phyloP scores from a whole-genome alignment of 2,888 invertebrate genomes.

The Glyphotaelius pellucidus region DNA sequence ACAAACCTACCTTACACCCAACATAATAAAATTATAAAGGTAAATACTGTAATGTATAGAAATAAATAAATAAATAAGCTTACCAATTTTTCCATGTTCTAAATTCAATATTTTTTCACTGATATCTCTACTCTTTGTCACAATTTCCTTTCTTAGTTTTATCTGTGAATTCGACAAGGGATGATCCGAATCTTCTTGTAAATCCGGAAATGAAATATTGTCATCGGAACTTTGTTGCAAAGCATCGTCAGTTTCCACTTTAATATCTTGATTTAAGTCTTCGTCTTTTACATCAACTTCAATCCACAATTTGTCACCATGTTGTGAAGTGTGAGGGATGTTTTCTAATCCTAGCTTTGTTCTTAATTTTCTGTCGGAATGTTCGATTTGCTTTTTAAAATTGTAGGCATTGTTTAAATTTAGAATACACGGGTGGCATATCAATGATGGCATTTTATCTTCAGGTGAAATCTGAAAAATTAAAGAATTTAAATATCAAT shows the following conservation, averaged over 20 bases:
- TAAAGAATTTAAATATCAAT: background rate
- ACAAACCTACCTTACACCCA: too few relatives aligned
- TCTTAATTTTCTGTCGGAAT: slow-evolving; percentile 55
- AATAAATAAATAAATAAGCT: too few relatives aligned
- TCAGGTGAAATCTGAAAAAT: slow-evolving; percentile 58
- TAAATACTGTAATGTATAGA: too few relatives aligned
- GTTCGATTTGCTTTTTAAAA: slow-evolving; percentile 61
- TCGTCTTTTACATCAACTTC: slow-evolving; percentile 20
- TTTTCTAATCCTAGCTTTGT: background rate
- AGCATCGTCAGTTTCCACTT: background rate
- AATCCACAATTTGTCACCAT: background rate
- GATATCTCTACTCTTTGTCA: background rate
- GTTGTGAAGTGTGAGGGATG: background rate
- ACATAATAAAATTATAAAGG: too few relatives aligned
- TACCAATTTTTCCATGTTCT: slow-evolving; percentile 25
- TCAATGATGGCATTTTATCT: slow-evolving; percentile 54
- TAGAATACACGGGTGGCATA: slow-evolving; percentile 54
- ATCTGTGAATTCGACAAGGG: background rate
- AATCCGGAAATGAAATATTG: background rate
- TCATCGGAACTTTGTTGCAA: background rate
- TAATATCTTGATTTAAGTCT: slow-evolving; percentile 30
- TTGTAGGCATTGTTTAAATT: slow-evolving; percentile 55
- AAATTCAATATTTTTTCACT: slow-evolving; percentile 28
- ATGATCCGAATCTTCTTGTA: background rate
- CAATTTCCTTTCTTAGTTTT: background rate